Evolutionary conservation across 2,888 invertebrate genomes (phyloP), one percentile per base, ranked within the genome.

Genomic region (Leptinotarsa juncta): DNA sequence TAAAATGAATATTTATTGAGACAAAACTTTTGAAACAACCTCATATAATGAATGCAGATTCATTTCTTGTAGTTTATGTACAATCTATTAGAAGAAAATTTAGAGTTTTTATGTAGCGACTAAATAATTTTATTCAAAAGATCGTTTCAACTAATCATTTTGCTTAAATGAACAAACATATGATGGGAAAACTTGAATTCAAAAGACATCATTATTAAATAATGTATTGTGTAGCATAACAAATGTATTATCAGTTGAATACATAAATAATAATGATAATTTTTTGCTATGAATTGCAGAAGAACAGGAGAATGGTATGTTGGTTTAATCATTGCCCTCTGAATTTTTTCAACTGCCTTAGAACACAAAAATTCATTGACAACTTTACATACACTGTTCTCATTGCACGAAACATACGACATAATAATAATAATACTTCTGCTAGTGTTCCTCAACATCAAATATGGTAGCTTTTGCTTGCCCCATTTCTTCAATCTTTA

Each of bases 291-390:
- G 77, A 79, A 77, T 76, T 81, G 81, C 82, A 87, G 87, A 88
- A 82, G 88, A 88, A 74, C 87, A 86, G 83, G 88, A 88, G 77
- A 84, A 83, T 79, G 87, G 87, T 88, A 86, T 83, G 87, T 84
- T 80, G 73, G 71, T 70, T 75, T 72, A 65, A 69, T 23, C 66
- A 67, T 66, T 66, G 50, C 62, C 67, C 73, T 48, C 67, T 70
- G 62, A 53, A n/a, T 71, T 42, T 55, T 20, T 60, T 51, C 26
- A 60, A 60, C 32, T 65, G 48, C 55, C 69, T 20, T 50, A 48
- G 16, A 57, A 50, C 26, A 67, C 50, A 23, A 48, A 42, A 69
- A n/a, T 20, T 12, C 7, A 57, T 48, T 26, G 12, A 23, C 57
- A 23, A 23, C 5, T 15, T 16, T 26, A 71, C 55, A 66, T 26